Conservation (phyloP, 2,797 vertebrate genomes). For the Onychomys leucogaster region DNA sequence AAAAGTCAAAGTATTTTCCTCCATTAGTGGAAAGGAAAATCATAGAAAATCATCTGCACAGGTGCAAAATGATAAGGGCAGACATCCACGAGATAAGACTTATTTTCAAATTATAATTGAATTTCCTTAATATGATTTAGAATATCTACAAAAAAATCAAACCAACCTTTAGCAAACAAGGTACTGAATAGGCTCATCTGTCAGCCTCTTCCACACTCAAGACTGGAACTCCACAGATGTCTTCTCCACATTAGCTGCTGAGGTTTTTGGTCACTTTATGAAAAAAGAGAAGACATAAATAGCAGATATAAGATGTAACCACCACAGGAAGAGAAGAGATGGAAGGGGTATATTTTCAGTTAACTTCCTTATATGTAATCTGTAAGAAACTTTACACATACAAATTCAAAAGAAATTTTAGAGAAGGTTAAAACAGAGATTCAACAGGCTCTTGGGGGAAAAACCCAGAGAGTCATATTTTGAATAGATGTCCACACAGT, state of each 20-base stretch:
- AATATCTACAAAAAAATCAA: neutral
- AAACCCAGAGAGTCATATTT: neutral
- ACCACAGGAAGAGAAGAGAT: neutral
- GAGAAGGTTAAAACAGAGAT: neutral
- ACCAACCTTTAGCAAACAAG: neutral
- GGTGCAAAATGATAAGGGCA: neutral
- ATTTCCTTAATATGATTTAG: neutral
- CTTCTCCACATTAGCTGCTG: neutral
- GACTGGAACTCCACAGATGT: neutral
- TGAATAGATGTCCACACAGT: neutral
- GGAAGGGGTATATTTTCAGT: neutral
- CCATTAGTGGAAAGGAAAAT: neutral
- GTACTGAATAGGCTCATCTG: neutral
- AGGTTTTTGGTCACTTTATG: neutral
- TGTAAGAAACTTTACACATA: neutral
- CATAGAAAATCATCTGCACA: neutral
- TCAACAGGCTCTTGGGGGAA: neutral
- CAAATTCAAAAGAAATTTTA: neutral
- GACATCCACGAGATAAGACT: neutral
- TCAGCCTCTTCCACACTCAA: neutral
- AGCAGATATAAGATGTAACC: neutral
- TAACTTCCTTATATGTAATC: neutral
- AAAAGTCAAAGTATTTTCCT: neutral
- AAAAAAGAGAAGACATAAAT: neutral
- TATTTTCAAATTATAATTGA: neutral